Conservation (phyloP, 2,888 invertebrate species). For the Drosophila tripunctata region DNA sequence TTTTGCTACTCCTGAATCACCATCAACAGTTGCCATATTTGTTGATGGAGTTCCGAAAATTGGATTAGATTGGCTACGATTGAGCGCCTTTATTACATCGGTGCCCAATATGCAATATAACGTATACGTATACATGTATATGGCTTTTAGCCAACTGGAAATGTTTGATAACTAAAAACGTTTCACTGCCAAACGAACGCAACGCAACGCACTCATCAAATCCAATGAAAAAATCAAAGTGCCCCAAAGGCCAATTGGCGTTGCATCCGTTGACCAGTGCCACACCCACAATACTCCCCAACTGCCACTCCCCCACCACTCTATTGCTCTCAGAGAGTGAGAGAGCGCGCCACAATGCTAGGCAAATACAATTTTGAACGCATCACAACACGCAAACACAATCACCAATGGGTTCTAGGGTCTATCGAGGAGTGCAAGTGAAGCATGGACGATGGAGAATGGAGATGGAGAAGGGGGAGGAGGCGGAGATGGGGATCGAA, state of each 20-base stretch:
- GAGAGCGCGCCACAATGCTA: slow-evolving; percentile 70
- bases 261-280: slow-evolving; percentile 43
- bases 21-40: slow-evolving; percentile 25
- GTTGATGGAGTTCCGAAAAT: slow-evolving; percentile 24
- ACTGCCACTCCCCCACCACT: slow-evolving; percentile 2
- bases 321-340: slow-evolving; percentile 12
- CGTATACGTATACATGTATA: slow-evolving; percentile 14
- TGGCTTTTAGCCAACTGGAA: slow-evolving; percentile 60
- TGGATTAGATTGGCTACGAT: slow-evolving; percentile 47
- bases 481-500: background rate
- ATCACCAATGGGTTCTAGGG: slow-evolving; percentile 55
- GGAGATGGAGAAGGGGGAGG: no score
- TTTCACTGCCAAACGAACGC: slow-evolving; percentile 18
- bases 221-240: slow-evolving; percentile 70
- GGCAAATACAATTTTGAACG: slow-evolving; percentile 77
- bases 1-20: background rate
- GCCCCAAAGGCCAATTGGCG: slow-evolving; percentile 66
- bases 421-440: background rate
- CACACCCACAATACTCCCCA: background rate
- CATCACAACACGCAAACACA: slow-evolving; percentile 81
- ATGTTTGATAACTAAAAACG: slow-evolving; percentile 69
- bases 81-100: slow-evolving; percentile 62
- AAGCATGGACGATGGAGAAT: background rate
- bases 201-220: slow-evolving; percentile 66
- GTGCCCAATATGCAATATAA: slow-evolving; percentile 20